Percentiles rank a stretch among this genome's conserved stretches.
Evolutionary conservation across 2,797 vertebrate species (phyloP).

Genomic region (Rhodeus uyekii): DNA sequence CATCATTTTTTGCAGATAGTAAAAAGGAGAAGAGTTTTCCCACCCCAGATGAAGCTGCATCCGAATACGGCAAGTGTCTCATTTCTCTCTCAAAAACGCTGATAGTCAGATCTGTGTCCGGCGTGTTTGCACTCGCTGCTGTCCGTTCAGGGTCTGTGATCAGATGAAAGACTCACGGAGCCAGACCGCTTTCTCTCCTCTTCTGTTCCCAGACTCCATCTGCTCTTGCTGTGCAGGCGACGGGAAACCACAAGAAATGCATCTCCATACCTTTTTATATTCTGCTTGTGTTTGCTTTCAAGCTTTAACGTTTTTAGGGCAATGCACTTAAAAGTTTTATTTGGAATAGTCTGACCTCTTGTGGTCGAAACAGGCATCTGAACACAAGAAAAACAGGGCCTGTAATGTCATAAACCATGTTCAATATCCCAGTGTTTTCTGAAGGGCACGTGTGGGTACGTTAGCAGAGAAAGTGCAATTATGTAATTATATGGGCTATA

Average conservation of each 20-base stretch:
- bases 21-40: conserved; percentile 19
- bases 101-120: conserved; percentile 1
- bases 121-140: background rate
- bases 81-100: background rate
- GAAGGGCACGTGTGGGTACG: background rate
- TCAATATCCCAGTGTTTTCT: conserved; percentile 2
- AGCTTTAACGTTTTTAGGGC: background rate
- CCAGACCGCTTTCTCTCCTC: background rate
- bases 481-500: conserved; percentile 17
- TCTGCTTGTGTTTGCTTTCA: background rate
- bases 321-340: background rate
- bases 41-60: conserved; percentile 23
- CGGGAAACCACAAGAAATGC: background rate
- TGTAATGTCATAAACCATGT: background rate
- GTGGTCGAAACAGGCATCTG: background rate
- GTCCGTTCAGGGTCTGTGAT: conserved; percentile 6
- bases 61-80: conserved; percentile 48
- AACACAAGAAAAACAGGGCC: background rate
- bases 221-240: background rate
- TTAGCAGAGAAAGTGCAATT: background rate
- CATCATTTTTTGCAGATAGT: conserved; percentile 56
- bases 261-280: background rate
- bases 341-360: background rate
- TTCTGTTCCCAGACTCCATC: background rate
- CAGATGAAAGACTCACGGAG: conserved; percentile 18